Conservation (phyloP, 1,140 invertebrate genomes). For the Stenopsyche tienmushanensis region DNA sequence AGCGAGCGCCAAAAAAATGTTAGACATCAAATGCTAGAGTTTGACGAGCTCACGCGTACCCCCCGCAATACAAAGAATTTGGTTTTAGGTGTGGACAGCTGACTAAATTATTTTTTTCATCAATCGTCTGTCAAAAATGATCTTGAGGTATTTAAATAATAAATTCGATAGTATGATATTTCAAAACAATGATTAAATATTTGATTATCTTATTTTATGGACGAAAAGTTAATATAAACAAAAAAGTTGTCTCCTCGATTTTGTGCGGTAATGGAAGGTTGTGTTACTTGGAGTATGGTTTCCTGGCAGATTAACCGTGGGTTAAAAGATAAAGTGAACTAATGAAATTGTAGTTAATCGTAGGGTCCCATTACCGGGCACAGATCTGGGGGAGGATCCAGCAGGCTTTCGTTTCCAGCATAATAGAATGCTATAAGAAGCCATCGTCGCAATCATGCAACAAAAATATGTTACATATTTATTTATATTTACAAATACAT, state of each 20-base stretch:
- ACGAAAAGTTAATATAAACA: too few species aligned
- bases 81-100: too few species aligned
- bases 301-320: constrained; percentile 26
- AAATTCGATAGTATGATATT: too few species aligned
- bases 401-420: neutral
- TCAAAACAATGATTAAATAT: too few species aligned
- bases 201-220: too few species aligned
- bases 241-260: too few species aligned
- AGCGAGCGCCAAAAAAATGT: constrained; percentile 4
- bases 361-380: constrained; percentile 18
- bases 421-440: neutral
- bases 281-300: constrained; percentile 11
- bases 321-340: constrained; percentile 13
- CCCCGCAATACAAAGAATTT: too few species aligned
- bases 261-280: neutral
- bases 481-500: too few species aligned
- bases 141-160: too few species aligned
- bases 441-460: neutral
- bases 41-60: neutral
- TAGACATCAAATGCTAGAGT: constrained; percentile 7
- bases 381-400: constrained; percentile 21
- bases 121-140: neutral
- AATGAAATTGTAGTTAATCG: constrained; percentile 32
- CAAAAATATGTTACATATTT: neutral
- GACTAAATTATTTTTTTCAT: neutral